Conservation (phyloP, 2,888 invertebrate genomes). For the Diplazon laetatorius region DNA sequence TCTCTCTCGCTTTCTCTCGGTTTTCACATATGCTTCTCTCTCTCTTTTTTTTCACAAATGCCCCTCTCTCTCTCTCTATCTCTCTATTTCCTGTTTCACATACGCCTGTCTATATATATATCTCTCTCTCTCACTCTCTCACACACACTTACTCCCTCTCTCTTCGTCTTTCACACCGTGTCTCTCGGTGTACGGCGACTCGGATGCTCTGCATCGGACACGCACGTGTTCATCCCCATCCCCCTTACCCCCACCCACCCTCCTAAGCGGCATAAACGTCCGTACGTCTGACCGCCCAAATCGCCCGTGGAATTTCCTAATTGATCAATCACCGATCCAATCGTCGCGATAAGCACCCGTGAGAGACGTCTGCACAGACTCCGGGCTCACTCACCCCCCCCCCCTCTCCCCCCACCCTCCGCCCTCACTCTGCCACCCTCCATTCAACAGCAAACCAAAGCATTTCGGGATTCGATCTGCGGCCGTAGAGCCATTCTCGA, state of each 20-base stretch:
- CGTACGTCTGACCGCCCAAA: constrained; percentile 42
- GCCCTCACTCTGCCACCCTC: no score
- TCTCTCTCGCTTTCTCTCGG: constrained; percentile 25
- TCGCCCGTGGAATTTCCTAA: constrained; percentile 55
- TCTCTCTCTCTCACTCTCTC: background rate
- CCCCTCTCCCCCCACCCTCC: no score
- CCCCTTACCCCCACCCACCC: background rate
- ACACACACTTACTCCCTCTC: background rate
- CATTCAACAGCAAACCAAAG: constrained; percentile 19
- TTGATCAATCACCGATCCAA: constrained; percentile 59
- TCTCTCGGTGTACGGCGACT: background rate
- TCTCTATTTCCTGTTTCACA: background rate
- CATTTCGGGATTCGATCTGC: constrained; percentile 28
- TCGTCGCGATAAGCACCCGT: constrained; percentile 46
- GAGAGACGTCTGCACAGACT: constrained; percentile 9
- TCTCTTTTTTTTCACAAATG: background rate
- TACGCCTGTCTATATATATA: background rate
- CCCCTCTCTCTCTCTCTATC: background rate
- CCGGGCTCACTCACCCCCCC: no score
- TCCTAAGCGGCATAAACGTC: constrained; percentile 6
- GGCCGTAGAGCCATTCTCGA: constrained; percentile 19
- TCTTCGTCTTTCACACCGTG: background rate
- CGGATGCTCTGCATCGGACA: constrained; percentile 28
- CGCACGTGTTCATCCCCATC: constrained; percentile 35
- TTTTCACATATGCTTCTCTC: no score